These are phyloP conservation scores for Sthenelais limicola DNA, from an alignment of 2,888 invertebrate species.

Conservation along the genomic window DNA sequence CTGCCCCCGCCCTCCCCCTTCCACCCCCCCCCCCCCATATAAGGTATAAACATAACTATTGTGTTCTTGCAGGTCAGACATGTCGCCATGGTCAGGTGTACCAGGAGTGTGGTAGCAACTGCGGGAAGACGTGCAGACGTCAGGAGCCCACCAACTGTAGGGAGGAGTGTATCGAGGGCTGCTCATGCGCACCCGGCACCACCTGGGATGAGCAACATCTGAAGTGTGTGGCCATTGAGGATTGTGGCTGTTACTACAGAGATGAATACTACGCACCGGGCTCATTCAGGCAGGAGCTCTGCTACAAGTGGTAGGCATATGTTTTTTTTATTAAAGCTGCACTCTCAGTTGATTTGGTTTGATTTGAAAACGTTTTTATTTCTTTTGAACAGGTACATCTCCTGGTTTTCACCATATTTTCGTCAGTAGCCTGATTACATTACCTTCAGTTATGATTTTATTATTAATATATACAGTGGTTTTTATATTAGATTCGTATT, in stretches of 20 bases:
- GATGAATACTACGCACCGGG: constrained; percentile 46
- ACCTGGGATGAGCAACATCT: constrained; percentile 49
- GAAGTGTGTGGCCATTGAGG: constrained; percentile 47
- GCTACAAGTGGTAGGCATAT: constrained; percentile 50
- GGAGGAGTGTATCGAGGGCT: constrained; percentile 86
- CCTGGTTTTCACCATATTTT: too few relatives aligned
- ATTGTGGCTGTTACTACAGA: constrained; percentile 52
- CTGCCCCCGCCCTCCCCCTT: too few relatives aligned
- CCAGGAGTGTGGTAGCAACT: constrained; percentile 47
- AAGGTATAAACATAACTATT: too few relatives aligned
- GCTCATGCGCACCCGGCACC: constrained; percentile 82
- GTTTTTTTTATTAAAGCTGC: background rate
- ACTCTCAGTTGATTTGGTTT: too few relatives aligned
- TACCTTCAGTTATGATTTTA: too few relatives aligned
- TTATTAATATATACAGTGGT: too few relatives aligned
- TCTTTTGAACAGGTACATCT: too few relatives aligned
- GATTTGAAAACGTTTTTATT: too few relatives aligned
- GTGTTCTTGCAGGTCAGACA: constrained; percentile 32
- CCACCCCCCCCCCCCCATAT: too few relatives aligned
- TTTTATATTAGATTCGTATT: too few relatives aligned
- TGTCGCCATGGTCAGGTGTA: constrained; percentile 44
- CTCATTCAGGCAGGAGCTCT: constrained; percentile 35
- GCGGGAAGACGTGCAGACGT: constrained; percentile 38
- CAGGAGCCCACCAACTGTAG: constrained; percentile 55
- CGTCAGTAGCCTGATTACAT: too few relatives aligned